Evolutionary conservation across 2,113 vertebrate genomes (phyloP), one percentile per base, ranked within the genome.

Genomic region (Tretioscincus oriximinensis): DNA sequence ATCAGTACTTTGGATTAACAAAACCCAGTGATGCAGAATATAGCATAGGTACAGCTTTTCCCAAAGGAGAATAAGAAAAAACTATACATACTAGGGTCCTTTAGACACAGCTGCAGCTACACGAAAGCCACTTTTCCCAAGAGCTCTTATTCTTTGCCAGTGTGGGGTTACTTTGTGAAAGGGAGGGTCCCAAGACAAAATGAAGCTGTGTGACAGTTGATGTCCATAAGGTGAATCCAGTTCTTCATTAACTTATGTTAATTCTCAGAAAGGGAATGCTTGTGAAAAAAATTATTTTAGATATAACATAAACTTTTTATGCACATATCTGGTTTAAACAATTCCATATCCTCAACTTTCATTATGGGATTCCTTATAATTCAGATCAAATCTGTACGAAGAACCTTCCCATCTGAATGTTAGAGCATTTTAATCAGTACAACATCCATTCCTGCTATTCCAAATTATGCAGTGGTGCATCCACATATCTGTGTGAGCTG

Each of bases 21-120:
- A 49, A 83, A 31, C 29, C 49, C 81, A 63, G 80, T 88, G 82
- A 90, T 1, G 18, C 12, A 91, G 21, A 77, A 78, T 16, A 2
- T 77, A 73, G 77, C 84, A 90, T 70, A 89, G 74, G 67, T 79
- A 71, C 7, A 72, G 76, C 21, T 79, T 24, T 76, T 88, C 74
- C 63, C 76, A 85, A 71, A 76, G 2, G 31, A 10, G 65, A 79
- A 83, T 82, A 85, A 54, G 76, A 81, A n/a, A 78, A 68, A 35
- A 75, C 47, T n/a, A 31, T n/a, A 75, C 58, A 45, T 29, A 68
- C 7, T 49, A 22, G 1, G 61, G 67, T 35, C 54, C 65, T 69
- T 69, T 69, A 51, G 26, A 68, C 21, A 67, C 24, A 68, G 12
- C 24, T 24, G 3, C 31, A 24, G 64, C 18, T 5, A 68, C 1